Evolutionary conservation across 1,140 invertebrate species (phyloP), one percentile per base, ranked within the genome.

Genomic region (Aphaenogaster ashmeadi): DNA sequence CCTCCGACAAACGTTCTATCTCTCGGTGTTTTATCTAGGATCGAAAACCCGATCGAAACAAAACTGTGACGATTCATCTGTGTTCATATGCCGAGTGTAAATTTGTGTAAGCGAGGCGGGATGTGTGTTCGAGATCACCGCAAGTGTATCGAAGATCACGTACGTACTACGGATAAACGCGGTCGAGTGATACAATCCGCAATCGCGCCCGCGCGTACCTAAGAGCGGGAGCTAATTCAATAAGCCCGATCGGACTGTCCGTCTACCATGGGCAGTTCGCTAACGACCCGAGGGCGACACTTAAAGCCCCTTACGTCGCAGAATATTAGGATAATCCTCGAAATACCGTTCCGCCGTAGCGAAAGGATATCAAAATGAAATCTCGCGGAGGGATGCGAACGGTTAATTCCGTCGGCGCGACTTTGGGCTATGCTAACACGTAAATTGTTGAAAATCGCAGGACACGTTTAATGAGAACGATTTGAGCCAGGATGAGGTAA

Each of bases 161-260:
- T 27, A 60, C 41, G 47, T 38, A 54, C 2, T 44, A 15, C 8
- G 78, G 36, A 67, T 67, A 50, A 66, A 66, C 44, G 67, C 27
- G 38, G 41, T n/a, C 54, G 67, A 74, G 44, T 56, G 56, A 13
- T 41, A 47, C 41, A 60, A 58, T 44, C 52, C 38, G 67, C 66
- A 72, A 74, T 83, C 52, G 44, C 15, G 27, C 27, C 27, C 27
- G 78, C 21, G 64, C 36, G 36, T 69, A 81, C 38, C 67, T 50
- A 74, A 50, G 52, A 84, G 69, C 60, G 21, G 58, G 5, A 79
- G 52, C 60, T 79, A 64, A 86, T 86, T 86, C 83, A 54, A 86
- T 86, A 86, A 86, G 21, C 36, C 56, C 83, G 47, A 64, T 85
- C 60, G 83, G 36, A 54, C n/a, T 62, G 56, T 47, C 58, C n/a